Evolutionary conservation across 1,140 invertebrate genomes (phyloP).

Genomic region (Zaprionus capensis): DNA sequence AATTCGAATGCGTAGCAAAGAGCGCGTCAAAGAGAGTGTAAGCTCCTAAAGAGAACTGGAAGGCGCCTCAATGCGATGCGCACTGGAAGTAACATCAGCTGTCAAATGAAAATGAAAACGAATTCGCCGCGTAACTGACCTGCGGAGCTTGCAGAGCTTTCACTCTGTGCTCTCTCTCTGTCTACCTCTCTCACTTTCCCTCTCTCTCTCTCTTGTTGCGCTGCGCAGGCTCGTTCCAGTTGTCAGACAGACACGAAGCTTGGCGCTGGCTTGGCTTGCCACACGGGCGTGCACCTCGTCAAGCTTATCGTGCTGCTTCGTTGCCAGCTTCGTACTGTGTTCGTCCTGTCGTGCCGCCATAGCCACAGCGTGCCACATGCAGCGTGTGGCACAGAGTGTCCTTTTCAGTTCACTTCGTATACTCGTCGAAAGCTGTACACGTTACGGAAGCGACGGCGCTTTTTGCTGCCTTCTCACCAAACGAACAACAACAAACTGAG

Average conservation of each 20-base stretch:
- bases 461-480: background rate
- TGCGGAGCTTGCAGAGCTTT: constrained; percentile 38
- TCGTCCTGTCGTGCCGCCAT: constrained; percentile 19
- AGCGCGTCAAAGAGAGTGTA: background rate
- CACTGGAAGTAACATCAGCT: constrained; percentile 60
- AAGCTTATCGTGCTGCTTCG: background rate
- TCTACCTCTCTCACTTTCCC: background rate
- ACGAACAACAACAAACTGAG: constrained; percentile 7
- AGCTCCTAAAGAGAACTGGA: constrained; percentile 20
- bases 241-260: constrained; percentile 49
- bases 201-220: background rate
- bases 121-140: constrained; percentile 53
- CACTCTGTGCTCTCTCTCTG: background rate
- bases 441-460: constrained; percentile 62
- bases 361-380: constrained; percentile 21
- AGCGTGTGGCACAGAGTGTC: constrained; percentile 18
- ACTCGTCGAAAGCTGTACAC: constrained; percentile 79
- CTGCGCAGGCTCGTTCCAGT: constrained; percentile 42
- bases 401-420: constrained; percentile 77
- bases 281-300: constrained; percentile 46
- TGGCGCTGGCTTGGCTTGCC: constrained; percentile 18
- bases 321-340: background rate
- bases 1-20: constrained; percentile 27
- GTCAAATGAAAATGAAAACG: constrained; percentile 40
- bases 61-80: constrained; percentile 24